These are phyloP conservation scores for Actinostola sp. DNA, from an alignment of 92 coral and sea anemone species.

Conservation along the genomic window DNA sequence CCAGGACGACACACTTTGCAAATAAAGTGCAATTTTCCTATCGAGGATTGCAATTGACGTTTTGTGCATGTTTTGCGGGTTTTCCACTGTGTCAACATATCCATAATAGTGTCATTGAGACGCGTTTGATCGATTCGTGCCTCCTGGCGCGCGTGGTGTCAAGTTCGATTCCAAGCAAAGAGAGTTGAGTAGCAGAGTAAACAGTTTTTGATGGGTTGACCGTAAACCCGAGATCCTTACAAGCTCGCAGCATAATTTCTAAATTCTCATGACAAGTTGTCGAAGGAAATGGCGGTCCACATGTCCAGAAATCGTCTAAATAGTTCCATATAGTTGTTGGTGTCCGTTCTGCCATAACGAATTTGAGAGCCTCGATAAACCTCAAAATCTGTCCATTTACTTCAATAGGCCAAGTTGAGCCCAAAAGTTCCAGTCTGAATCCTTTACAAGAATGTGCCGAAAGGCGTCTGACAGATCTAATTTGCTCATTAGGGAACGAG, in stretches of 20 bases:
- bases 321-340: slow-evolving; percentile 26
- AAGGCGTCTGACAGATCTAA: slow-evolving; percentile 18
- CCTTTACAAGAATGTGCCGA: slow-evolving; percentile 6
- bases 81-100: background rate
- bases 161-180: slow-evolving; percentile 28
- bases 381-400: slow-evolving; percentile 1
- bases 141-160: slow-evolving; percentile 7
- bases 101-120: background rate
- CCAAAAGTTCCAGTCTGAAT: slow-evolving; percentile 42
- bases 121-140: slow-evolving; percentile 10
- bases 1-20: slow-evolving; percentile 38
- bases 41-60: slow-evolving; percentile 25
- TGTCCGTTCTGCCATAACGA: background rate
- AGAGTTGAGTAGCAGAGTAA: slow-evolving; percentile 1
- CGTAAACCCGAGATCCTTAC: slow-evolving; percentile 26
- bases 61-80: slow-evolving; percentile 8
- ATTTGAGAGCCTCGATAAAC: slow-evolving; percentile 1
- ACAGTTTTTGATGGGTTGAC: slow-evolving; percentile 20
- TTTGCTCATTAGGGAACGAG: slow-evolving; percentile 24
- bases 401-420: slow-evolving; percentile 25
- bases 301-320: slow-evolving; percentile 39
- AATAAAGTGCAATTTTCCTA: slow-evolving; percentile 31
- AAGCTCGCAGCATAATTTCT: slow-evolving; percentile 12
- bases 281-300: slow-evolving; percentile 36
- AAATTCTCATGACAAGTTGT: slow-evolving; percentile 1